A percentile compares a stretch with the other conserved stretches of the same genome.
These are phyloP conservation scores for Falco berigora DNA, from an alignment of 2,797 vertebrate species.

Conservation along the genomic window DNA sequence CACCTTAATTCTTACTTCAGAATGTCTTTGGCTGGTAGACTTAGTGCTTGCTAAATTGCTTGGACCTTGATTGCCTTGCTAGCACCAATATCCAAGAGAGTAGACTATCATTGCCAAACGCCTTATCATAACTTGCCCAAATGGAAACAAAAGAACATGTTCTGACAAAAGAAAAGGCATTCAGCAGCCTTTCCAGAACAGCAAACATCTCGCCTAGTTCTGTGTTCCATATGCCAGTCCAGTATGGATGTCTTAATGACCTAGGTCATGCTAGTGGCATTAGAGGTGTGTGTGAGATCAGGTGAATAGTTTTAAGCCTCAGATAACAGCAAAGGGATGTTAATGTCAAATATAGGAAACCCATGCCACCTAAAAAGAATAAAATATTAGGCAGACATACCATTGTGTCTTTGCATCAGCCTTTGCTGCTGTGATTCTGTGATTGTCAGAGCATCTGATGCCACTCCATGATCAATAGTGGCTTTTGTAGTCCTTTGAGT, in stretches of 20 bases:
- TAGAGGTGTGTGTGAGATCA: neutral
- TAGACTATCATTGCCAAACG: neutral
- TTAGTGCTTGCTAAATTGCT: neutral
- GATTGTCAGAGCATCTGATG: neutral
- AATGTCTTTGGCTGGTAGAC: neutral
- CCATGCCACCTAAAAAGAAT: neutral
- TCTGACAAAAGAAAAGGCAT: neutral
- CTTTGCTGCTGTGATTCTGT: neutral
- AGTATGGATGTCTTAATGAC: neutral
- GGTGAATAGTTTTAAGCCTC: neutral
- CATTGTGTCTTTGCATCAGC: neutral
- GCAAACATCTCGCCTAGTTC: neutral
- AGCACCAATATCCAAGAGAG: neutral
- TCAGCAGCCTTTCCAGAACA: neutral
- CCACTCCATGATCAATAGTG: neutral
- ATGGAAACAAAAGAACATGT: neutral
- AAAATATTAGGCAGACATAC: neutral
- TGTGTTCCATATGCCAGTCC: neutral
- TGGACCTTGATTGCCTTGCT: neutral
- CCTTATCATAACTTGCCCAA: neutral
- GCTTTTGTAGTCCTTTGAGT: neutral
- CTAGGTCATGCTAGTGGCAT: neutral
- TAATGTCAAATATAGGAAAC: neutral
- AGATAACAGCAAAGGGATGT: neutral
- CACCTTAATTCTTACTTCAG: neutral